phyloP scores from a whole-genome alignment of 2,888 invertebrate species.

The Oxycera nigricornis region DNA sequence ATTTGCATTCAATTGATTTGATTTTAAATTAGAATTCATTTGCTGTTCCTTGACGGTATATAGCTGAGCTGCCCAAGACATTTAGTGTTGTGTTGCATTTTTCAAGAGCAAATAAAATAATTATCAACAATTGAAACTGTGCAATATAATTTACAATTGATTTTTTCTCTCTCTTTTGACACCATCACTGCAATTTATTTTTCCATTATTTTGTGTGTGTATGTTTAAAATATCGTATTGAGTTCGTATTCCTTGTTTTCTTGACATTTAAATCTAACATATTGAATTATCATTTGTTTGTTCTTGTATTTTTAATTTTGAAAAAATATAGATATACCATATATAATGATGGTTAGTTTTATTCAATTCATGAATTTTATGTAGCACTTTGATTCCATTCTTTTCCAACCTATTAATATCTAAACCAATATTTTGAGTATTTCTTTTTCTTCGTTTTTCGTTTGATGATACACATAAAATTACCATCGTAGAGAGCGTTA shows the following conservation, averaged over 20 bases:
- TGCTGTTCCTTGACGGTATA: not conserved
- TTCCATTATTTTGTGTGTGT: not conserved
- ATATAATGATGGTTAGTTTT: slow-evolving; percentile 1
- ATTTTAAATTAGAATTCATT: not conserved
- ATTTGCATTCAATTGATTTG: not conserved
- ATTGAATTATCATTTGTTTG: not conserved
- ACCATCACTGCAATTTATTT: not conserved
- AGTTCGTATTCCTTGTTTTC: not conserved
- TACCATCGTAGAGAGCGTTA: no score
- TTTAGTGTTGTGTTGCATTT: not conserved
- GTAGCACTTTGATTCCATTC: not conserved
- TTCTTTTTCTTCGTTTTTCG: not conserved
- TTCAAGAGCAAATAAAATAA: not conserved
- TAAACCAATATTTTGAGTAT: slow-evolving; percentile 20
- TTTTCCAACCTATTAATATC: not conserved
- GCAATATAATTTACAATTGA: not conserved
- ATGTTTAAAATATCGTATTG: not conserved
- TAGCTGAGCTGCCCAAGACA: slow-evolving; percentile 38
- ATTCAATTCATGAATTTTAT: not conserved
- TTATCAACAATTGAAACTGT: not conserved
- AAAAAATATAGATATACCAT: not conserved
- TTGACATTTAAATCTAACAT: not conserved
- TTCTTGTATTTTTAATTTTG: not conserved
- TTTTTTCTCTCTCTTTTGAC: not conserved
- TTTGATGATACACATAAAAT: no score